These are phyloP conservation scores for Triplophysa siluroides DNA, from an alignment of 2,113 vertebrate genomes.

Conservation along the genomic window DNA sequence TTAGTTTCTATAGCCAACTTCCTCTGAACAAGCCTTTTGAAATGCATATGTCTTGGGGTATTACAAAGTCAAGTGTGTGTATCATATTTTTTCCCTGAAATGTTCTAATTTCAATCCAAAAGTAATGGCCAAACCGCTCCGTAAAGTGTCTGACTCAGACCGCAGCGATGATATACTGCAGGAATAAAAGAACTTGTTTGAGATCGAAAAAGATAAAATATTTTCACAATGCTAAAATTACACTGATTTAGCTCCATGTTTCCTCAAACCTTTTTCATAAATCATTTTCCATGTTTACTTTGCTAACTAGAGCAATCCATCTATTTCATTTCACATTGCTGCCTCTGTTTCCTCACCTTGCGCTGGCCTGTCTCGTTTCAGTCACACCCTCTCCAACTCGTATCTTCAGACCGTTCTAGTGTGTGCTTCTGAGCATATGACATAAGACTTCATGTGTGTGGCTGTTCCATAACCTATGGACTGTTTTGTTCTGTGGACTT, in stretches of 20 bases:
- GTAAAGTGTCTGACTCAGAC: not conserved
- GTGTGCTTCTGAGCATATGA: not conserved
- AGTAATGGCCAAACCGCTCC: not conserved
- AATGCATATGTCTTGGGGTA: not conserved
- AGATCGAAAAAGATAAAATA: conserved; percentile 7
- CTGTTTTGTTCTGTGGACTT: not conserved
- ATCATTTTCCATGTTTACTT: conserved; percentile 34
- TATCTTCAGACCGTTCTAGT: conserved; percentile 14
- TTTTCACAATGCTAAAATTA: conserved; percentile 26
- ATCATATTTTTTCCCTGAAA: not conserved
- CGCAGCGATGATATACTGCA: not conserved
- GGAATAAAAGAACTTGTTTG: conserved; percentile 6
- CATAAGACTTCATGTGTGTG: not conserved
- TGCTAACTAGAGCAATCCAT: conserved; percentile 38
- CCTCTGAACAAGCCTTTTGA: not conserved
- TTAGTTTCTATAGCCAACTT: not conserved
- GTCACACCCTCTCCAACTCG: not conserved
- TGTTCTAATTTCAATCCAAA: not conserved
- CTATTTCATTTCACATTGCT: conserved; percentile 31
- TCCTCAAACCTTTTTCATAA: conserved; percentile 29
- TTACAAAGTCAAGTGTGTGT: not conserved
- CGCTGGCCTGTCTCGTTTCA: conserved; percentile 20
- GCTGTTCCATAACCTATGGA: no score
- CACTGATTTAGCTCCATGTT: conserved; percentile 1
- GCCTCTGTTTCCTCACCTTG: conserved; percentile 13